Evolutionary conservation across 2,113 vertebrate species (phyloP), one percentile per base, ranked within the genome.

Genomic region (Cariama cristata): DNA sequence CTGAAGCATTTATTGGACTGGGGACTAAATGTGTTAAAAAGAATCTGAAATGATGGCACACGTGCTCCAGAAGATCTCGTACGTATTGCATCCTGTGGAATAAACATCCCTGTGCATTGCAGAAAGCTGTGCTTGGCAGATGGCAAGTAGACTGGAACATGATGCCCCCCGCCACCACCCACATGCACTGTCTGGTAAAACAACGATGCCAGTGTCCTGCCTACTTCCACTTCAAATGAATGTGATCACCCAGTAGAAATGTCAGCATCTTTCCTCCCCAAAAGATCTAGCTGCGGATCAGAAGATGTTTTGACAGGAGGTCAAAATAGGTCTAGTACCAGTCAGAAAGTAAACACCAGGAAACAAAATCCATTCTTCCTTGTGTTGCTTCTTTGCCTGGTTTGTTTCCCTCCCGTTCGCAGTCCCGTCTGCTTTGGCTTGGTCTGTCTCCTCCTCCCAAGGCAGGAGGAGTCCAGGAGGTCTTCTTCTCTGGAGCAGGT

Each of bases 121-220:
- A 96, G 96, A 98, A 97, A 97, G 86, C 85, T 95, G 94, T 93
- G 91, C 92, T 94, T 94, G 96, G 97, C 97, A 98, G 97, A 98
- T 96, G 97, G 97, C 96, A 98, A 90, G 80, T 80, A 96, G 89
- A 95, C 92, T 77, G 73, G 90, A 94, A 95, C 92, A 90, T 72
- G 94, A 97, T 83, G 94, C 91, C 87, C 68, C 72, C 88, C 30
- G 27, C 86, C 73, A 40, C 91, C 90, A 90, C 30, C 55, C 76
- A 50, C 72, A 77, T 8, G 92, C 60, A 91, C 79, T 86, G 90
- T 73, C 77, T 79, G 85, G 55, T 74, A 86, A 97, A 96, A 97
- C 86, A 74, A 66, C 22, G 12, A 53, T 26, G 7, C 88, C 89
- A 87, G 85, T 90, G 86, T 94, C 95, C 93, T 79, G 55, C 55